Percentiles rank a stretch among this genome's conserved stretches.
phyloP scores from a whole-genome alignment of 2,888 invertebrate species.

The Yponomeuta plumbellus region DNA sequence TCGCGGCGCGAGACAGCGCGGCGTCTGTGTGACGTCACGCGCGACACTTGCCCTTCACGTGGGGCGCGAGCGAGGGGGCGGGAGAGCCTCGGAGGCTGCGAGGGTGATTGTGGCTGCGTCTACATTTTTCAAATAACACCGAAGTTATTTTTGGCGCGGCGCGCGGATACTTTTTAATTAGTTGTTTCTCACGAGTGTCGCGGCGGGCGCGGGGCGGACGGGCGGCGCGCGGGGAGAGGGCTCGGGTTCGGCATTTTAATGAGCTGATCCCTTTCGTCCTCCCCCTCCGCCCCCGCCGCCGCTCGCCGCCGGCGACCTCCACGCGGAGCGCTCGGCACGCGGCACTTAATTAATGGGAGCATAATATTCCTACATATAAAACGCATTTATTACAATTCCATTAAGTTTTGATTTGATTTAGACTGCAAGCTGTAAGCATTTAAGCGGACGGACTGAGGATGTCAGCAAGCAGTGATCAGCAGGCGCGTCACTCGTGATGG shows the following conservation, averaged over 20 bases:
- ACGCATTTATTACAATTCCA: conserved; percentile 1
- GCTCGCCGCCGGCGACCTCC: conserved; percentile 5
- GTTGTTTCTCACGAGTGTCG: conserved; percentile 50
- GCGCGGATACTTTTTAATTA: conserved; percentile 25
- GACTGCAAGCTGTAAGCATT: too few species aligned
- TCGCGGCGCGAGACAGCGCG: neutral
- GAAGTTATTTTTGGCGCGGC: neutral
- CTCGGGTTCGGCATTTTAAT: conserved; percentile 64
- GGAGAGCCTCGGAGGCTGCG: neutral
- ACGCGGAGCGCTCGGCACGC: conserved; percentile 4
- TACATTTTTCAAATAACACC: neutral
- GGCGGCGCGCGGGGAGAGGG: conserved; percentile 26
- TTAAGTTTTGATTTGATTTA: neutral
- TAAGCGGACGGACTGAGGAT: neutral
- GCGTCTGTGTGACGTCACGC: neutral
- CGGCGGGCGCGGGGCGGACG: conserved; percentile 1
- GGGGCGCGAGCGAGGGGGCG: neutral
- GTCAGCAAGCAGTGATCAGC: too few species aligned
- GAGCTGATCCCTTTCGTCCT: conserved; percentile 35
- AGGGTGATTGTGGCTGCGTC: neutral
- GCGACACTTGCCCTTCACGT: neutral
- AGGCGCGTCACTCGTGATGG: neutral
- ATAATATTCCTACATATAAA: neutral
- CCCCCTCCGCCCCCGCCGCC: conserved; percentile 13
- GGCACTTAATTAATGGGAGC: conserved; percentile 31